Base-by-base conservation (phyloP, 2,888 invertebrate species). In the Microplitis manilae region DNA sequence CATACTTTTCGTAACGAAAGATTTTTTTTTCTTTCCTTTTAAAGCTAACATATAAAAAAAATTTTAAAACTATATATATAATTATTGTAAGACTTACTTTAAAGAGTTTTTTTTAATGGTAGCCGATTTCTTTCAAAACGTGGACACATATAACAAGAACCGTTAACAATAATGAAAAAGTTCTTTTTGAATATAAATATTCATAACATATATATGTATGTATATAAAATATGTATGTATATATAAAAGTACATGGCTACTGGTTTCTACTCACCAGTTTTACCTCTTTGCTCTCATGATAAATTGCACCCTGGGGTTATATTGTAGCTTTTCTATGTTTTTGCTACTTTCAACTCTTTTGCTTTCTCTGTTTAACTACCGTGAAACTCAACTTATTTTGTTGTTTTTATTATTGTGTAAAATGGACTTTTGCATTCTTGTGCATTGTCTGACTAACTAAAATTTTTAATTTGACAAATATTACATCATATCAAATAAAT, bases 81-180 rank as follows among this genome's bases (percentile, higher is more conserved):
- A 50, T 50, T 50, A 50, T 50, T 50, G 13, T 5, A 50, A 50
- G 50, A 50, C 50, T 50, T 50, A 50, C 50, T 50, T 8, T 50
- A 50, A 50, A 50, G 50, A 50, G 50, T 50, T 50, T 50, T 50
- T 50, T 13, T 50, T 50, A 50, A 50, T 8, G 13, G 50, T 50
- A 13, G 50, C 50, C 50, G 50, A 50, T 50, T 50, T 50, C 50
- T 50, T 50, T 50, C 50, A 50, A 50, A 50, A 50, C 5, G 50
- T 50, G 50, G 50, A 17, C n/a, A 60, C 73, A 13, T 40, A 13
- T n/a, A n/a, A 20, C 17, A 73, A 13, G 15, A 82, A 82, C 83
- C 84, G 87, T 87, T 88, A 86, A 88, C 87, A 87, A 87, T 87
- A 87, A 88, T 87, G 88, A 85, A 86, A 84, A 87, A 87, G 81